Conservation (phyloP, 2,113 vertebrate genomes). For the Eurystomus gularis region DNA sequence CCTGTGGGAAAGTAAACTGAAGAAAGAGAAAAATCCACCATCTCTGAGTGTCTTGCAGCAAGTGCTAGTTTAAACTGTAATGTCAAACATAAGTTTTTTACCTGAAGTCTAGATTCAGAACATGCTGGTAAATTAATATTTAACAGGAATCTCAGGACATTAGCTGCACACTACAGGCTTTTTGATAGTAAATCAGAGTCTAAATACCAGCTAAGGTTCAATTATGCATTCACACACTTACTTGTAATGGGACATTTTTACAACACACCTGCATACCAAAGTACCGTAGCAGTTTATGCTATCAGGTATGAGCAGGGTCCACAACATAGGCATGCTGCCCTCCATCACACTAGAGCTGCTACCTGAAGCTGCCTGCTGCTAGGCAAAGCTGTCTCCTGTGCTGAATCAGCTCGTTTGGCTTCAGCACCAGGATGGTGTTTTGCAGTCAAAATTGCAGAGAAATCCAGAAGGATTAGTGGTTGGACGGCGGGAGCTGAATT, state of each 20-base stretch:
- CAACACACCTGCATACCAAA: neutral
- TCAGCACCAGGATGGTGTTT: neutral
- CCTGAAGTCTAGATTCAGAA: neutral
- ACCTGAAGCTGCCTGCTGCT: neutral
- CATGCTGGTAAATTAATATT: neutral
- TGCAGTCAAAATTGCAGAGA: neutral
- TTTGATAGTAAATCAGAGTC: neutral
- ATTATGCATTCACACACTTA: fast-evolving
- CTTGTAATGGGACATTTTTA: neutral
- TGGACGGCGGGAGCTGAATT: neutral
- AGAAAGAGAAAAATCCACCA: neutral
- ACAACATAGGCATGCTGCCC: neutral
- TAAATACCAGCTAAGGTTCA: neutral
- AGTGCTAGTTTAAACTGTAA: neutral
- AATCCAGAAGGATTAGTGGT: neutral
- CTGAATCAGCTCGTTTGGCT: neutral
- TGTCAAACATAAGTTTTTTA: neutral
- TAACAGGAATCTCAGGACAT: neutral
- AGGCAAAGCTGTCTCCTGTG: neutral
- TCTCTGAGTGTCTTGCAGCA: neutral
- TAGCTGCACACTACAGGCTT: neutral
- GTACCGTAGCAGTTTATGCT: neutral
- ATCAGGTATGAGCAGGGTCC: neutral
- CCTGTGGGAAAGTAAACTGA: neutral
- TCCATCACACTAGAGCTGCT: neutral